Base-by-base conservation (phyloP, 2,888 invertebrate genomes). In the Parapristionchus giblindavisi region DNA sequence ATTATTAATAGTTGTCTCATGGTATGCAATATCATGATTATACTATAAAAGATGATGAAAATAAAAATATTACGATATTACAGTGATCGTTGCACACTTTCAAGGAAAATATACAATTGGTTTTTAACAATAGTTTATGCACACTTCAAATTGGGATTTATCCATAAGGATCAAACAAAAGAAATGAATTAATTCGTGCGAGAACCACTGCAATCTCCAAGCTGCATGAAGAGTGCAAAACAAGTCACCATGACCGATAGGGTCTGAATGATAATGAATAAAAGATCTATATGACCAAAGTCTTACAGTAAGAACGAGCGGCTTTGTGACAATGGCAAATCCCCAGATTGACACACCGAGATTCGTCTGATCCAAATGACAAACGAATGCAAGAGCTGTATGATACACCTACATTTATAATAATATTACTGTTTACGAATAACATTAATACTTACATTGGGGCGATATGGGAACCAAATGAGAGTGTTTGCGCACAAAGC, bases 291-390 rank as follows among this genome's bases (percentile, higher is more conserved):
- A 1, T 1, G 24, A 21, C 5, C 11, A 2, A 58, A 3, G 48
- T 14, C 52, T 36, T n/a, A 70, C 70, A n/a, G 70, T 70, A 1
- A 70, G 70, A 0, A 70, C 70, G 24, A 70, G 56, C n/a, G 70
- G 70, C 32, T 70, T 70, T 34, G 36, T 54, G 21, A 70, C 54
- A 34, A 70, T 54, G 6, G 70, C 70, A 27, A 70, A 70, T 52
- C 70, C 70, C 70, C 70, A 70, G 17, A 70, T 70, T 24, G 70
- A 70, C 32, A 70, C 43, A 8, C 70, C 70, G 56, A 70, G 70
- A 32, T 70, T 70, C 24, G 70, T 43, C 54, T 70, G 70, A 24
- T 70, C 70, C n/a, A 70, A 54, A 56, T 70, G 70, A 43, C 70
- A 70, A 8, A 56, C 36, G 40, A 70, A 70, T 17, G 70, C 70